A percentile compares a stretch with the other conserved stretches of the same genome.
Evolutionary conservation across 2,113 vertebrate species (phyloP).

Genomic region (Ia io): DNA sequence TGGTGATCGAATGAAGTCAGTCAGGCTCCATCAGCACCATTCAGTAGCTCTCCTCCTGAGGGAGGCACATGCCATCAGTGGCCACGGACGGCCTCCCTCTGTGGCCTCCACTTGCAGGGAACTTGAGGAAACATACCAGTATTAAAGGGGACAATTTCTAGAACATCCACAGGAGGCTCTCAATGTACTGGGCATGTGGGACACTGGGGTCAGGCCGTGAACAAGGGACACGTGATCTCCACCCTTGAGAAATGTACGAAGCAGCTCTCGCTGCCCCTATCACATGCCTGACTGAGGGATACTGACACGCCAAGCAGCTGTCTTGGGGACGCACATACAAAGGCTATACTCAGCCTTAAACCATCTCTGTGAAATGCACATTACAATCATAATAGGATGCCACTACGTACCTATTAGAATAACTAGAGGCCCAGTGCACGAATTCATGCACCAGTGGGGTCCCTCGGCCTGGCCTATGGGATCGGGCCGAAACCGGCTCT

Average conservation of each 20-base stretch:
- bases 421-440: too few species aligned
- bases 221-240: rapidly evolving
- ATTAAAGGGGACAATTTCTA: neutral
- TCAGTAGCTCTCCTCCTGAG: neutral
- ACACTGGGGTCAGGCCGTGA: neutral
- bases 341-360: neutral
- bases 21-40: too few species aligned
- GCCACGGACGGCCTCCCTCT: neutral
- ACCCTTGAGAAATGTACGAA: neutral
- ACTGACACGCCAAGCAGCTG: neutral
- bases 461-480: too few species aligned
- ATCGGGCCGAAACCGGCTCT: too few species aligned
- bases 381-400: neutral
- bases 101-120: neutral
- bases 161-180: neutral
- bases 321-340: too few species aligned
- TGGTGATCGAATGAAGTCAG: neutral
- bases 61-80: too few species aligned
- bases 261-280: neutral
- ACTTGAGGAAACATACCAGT: neutral
- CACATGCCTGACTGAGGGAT: neutral
- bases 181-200: neutral
- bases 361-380: neutral
- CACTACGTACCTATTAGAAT: neutral
- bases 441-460: too few species aligned